These are phyloP conservation scores for Nemurella pictetii DNA, from an alignment of 2,888 invertebrate genomes.

Conservation along the genomic window DNA sequence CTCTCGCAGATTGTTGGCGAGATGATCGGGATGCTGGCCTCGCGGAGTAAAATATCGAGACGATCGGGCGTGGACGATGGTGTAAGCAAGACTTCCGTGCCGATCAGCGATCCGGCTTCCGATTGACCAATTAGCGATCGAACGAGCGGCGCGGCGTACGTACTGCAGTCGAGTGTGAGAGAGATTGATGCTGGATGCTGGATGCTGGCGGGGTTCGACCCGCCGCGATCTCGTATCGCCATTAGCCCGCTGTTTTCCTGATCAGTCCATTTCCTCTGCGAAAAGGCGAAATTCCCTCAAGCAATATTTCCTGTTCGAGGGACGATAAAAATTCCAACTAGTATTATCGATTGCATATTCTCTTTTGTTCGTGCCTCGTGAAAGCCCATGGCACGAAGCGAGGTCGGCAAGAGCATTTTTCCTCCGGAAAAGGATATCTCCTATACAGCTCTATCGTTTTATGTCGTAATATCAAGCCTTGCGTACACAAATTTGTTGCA, in stretches of 20 bases:
- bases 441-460: too few relatives aligned
- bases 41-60: not conserved
- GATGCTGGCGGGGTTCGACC: not conserved
- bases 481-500: not conserved
- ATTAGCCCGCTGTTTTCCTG: conserved; percentile 3
- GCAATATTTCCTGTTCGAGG: not conserved
- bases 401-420: not conserved
- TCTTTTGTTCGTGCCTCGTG: not conserved
- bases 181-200: too few relatives aligned
- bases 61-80: not conserved
- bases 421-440: not conserved
- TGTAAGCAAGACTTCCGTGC: not conserved
- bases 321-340: conserved; percentile 16
- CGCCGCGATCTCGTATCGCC: not conserved
- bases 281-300: conserved; percentile 15
- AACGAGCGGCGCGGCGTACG: too few relatives aligned
- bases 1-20: too few relatives aligned
- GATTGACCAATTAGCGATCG: conserved; percentile 10
- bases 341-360: conserved; percentile 5
- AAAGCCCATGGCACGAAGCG: not conserved
- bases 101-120: not conserved
- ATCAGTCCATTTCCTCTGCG: not conserved
- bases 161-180: not conserved
- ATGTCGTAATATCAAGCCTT: not conserved
- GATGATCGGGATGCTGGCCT: too few relatives aligned